Percentiles rank a stretch among this genome's conserved stretches.
Evolutionary conservation across 2,888 invertebrate species (phyloP).

Genomic region (Piscicola geometra): DNA sequence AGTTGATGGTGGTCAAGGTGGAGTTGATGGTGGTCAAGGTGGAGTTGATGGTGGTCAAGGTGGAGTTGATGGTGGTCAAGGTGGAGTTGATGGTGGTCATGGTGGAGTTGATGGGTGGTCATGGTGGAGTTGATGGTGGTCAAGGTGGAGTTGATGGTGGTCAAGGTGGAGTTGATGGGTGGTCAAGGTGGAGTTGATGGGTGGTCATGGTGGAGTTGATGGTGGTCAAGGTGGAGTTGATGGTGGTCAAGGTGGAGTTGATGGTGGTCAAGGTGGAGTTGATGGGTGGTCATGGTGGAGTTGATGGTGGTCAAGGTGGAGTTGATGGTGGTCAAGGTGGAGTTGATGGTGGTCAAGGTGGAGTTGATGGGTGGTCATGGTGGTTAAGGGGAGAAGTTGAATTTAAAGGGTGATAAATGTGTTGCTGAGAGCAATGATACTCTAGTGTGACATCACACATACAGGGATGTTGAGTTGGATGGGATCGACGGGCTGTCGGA

Average conservation of each 20-base stretch:
- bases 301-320: neutral
- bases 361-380: neutral
- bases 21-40: conserved; percentile 14
- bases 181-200: neutral
- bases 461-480: conserved; percentile 42
- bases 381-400: neutral
- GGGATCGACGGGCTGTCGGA: conserved; percentile 94
- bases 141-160: neutral
- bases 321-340: neutral
- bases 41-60: neutral
- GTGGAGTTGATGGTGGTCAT: neutral
- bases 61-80: neutral
- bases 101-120: neutral
- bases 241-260: neutral
- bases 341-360: neutral
- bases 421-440: neutral
- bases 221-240: neutral
- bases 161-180: neutral
- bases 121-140: neutral
- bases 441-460: neutral
- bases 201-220: neutral
- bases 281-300: neutral
- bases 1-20: conserved; percentile 34
- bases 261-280: neutral
- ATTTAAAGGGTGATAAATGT: neutral